Evolutionary conservation across 2,797 vertebrate genomes (phyloP), one percentile per base, ranked within the genome.

Genomic region (Thalassophryne amazonica): DNA sequence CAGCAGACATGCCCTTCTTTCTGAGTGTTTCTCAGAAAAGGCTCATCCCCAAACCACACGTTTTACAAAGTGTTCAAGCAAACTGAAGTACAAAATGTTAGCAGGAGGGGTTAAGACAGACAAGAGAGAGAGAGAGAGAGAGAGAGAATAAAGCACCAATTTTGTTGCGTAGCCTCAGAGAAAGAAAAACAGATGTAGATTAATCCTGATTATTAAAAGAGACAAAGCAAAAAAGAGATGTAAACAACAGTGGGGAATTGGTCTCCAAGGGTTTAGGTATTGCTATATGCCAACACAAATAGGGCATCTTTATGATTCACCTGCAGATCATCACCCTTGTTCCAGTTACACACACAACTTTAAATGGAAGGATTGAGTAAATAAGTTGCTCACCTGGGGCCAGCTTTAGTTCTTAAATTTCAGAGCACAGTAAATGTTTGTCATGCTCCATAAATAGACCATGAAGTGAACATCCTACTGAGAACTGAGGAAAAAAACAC

Each of bases 361-460:
- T 50, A 10, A 73, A 41, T 22, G 7, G 5, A 35, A 57, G 22
- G 21, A 30, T 23, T 59, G n/a, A 27, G 20, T 31, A 57, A 78
- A 73, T 54, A 38, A 64, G 43, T 47, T 2, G 29, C 21, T 73
- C 47, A 43, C 28, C 33, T 53, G 63, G 43, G 66, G 29, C 23
- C 22, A 36, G 32, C 47, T 33, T 21, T 22, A 53, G 43, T 38
- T 33, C 57, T 69, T 54, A 40, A 40, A 67, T 51, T 55, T 58
- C 31, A 45, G 34, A 35, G 31, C 35, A 61, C 3, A n/a, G 53
- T 48, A 60, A 67, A 71, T 70, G 62, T 69, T 69, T 52, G 53
- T 40, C 33, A 60, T 27, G 33, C 37, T 64, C 19, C 24, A 58
- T 19, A 68, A 76, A 69, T 65, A 55, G 39, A 36, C 48, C 49